phyloP scores from a whole-genome alignment of 2,888 invertebrate genomes.

The Spilosoma lubricipeda region DNA sequence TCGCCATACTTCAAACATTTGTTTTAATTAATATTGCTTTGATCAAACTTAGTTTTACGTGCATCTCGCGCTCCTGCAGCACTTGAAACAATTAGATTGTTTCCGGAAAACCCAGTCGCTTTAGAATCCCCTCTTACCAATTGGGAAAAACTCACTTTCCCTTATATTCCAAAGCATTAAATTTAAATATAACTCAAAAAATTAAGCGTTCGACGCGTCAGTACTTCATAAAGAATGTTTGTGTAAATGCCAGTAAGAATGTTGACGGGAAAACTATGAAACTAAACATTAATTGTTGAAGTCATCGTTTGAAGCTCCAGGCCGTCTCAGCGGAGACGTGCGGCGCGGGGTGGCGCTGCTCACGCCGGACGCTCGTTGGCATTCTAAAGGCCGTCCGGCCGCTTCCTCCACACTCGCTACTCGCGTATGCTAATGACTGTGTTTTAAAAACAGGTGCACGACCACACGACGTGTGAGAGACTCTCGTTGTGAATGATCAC shows the following conservation, averaged over 20 bases:
- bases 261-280: background rate
- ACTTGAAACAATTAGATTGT: background rate
- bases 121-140: background rate
- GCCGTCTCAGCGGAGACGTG: background rate
- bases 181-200: background rate
- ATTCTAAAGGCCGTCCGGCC: constrained; percentile 39
- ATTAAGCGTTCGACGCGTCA: background rate
- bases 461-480: background rate
- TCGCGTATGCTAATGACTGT: constrained; percentile 32
- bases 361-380: constrained; percentile 25
- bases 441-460: constrained; percentile 23
- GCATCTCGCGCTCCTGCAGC: background rate
- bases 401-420: constrained; percentile 38
- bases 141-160: background rate
- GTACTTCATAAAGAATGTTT: background rate
- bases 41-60: background rate
- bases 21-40: background rate
- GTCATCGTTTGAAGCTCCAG: background rate
- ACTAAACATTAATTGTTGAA: background rate
- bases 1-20: background rate
- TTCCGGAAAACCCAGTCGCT: background rate
- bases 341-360: constrained; percentile 7
- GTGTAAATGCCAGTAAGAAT: background rate
- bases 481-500: background rate
- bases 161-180: background rate